Percentiles rank a stretch among this genome's conserved stretches.
These are phyloP conservation scores for Crotalus viridis DNA, from an alignment of 2,113 vertebrate species.

Conservation along the genomic window DNA sequence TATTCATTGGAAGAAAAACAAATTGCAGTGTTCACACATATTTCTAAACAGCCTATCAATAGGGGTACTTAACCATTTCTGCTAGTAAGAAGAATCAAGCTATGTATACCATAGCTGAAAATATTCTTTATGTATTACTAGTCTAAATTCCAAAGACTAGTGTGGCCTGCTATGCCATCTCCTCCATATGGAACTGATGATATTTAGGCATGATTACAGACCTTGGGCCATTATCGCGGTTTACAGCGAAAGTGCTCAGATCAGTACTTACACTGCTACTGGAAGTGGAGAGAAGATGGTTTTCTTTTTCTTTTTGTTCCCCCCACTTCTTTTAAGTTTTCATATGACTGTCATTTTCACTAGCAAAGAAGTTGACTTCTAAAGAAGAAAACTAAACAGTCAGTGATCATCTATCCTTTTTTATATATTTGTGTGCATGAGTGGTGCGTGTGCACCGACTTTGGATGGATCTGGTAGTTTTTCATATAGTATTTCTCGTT, in stretches of 20 bases:
- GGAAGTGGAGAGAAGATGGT: background rate
- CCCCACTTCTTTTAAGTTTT: background rate
- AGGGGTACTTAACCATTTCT: background rate
- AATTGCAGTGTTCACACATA: background rate
- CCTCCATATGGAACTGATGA: background rate
- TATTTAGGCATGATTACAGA: slow-evolving; percentile 20
- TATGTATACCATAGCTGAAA: background rate
- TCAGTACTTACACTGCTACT: slow-evolving; percentile 16
- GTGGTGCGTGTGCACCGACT: background rate
- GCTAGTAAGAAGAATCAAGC: background rate
- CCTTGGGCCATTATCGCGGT: background rate
- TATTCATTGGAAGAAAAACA: background rate
- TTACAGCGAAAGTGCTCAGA: slow-evolving; percentile 3
- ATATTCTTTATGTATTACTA: background rate
- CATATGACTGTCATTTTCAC: background rate
- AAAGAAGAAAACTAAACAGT: slow-evolving; percentile 1
- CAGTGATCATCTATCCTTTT: background rate
- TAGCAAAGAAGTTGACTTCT: slow-evolving; percentile 24
- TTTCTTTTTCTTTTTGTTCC: background rate
- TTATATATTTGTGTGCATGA: background rate
- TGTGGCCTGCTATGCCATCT: background rate
- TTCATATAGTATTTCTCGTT: slow-evolving; percentile 20
- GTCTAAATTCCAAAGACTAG: background rate
- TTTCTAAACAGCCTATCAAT: background rate
- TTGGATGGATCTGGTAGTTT: background rate